Percentiles rank a stretch among this genome's conserved stretches.
These are phyloP conservation scores for Selene dorsalis DNA, from an alignment of 2,797 vertebrate species.

Conservation along the genomic window DNA sequence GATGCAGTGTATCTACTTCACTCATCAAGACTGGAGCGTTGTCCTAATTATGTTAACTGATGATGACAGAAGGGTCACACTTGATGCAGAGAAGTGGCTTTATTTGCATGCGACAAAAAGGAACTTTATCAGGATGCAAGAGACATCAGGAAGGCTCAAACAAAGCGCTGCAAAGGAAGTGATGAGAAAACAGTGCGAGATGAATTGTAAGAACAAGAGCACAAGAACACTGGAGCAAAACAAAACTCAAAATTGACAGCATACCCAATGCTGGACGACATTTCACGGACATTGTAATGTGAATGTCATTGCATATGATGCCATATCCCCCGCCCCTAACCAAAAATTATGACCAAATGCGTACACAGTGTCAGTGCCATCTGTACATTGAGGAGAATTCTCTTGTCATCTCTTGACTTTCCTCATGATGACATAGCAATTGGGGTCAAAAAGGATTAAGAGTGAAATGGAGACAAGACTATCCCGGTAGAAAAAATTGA, in stretches of 20 bases:
- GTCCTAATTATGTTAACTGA: slow-evolving; percentile 11
- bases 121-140: not conserved
- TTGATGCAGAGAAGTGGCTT: not conserved
- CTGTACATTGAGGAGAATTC: slow-evolving; percentile 18
- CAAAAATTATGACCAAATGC: slow-evolving; percentile 21
- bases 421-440: slow-evolving; percentile 20
- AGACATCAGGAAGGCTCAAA: not conserved
- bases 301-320: slow-evolving; percentile 37
- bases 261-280: slow-evolving; percentile 18
- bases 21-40: not conserved
- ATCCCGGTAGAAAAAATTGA: slow-evolving; percentile 18
- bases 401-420: slow-evolving; percentile 35
- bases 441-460: slow-evolving; percentile 19
- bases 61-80: not conserved
- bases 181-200: not conserved
- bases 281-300: slow-evolving; percentile 20
- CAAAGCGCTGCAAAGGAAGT: slow-evolving; percentile 1
- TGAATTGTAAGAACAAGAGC: not conserved
- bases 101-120: slow-evolving; percentile 3
- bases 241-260: slow-evolving; percentile 32
- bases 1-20: not conserved
- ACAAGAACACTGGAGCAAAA: slow-evolving; percentile 9
- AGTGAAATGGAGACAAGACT: slow-evolving; percentile 18
- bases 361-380: slow-evolving; percentile 26
- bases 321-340: slow-evolving; percentile 3